Percentiles rank a stretch among this genome's conserved stretches.
phyloP scores from a whole-genome alignment of 2,797 vertebrate genomes.

The Phylloscopus collybita region DNA sequence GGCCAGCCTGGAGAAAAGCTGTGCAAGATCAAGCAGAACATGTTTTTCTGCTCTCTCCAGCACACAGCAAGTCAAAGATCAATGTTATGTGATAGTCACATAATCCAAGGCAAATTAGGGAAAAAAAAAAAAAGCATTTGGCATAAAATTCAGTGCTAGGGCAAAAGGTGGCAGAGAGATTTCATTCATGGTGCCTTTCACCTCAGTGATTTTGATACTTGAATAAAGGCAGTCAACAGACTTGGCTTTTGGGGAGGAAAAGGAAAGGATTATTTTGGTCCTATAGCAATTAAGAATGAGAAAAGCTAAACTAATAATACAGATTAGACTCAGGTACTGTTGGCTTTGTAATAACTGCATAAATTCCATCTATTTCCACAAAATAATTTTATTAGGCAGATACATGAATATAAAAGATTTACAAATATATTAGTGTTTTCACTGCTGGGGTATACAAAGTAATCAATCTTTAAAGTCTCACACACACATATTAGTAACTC shows the following conservation, averaged over 20 bases:
- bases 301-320: neutral
- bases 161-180: neutral
- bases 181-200: neutral
- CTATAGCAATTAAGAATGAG: neutral
- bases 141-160: neutral
- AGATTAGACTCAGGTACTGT: neutral
- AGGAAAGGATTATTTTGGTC: neutral
- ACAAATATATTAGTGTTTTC: conserved; percentile 65
- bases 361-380: neutral
- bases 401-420: conserved; percentile 59
- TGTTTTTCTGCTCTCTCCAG: neutral
- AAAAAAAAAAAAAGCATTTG: neutral
- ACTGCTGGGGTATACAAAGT: conserved; percentile 19
- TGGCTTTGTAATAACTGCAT: neutral
- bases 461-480: conserved; percentile 48
- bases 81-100: neutral
- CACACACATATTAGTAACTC: conserved; percentile 79
- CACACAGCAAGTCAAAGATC: neutral
- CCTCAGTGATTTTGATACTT: neutral
- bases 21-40: neutral
- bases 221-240: neutral
- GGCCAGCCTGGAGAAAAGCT: neutral
- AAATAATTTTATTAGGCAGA: conserved; percentile 75
- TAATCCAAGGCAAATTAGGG: neutral
- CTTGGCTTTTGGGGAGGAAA: neutral